These are phyloP conservation scores for Archips crataeganus DNA, from an alignment of 2,888 invertebrate species.

Conservation along the genomic window DNA sequence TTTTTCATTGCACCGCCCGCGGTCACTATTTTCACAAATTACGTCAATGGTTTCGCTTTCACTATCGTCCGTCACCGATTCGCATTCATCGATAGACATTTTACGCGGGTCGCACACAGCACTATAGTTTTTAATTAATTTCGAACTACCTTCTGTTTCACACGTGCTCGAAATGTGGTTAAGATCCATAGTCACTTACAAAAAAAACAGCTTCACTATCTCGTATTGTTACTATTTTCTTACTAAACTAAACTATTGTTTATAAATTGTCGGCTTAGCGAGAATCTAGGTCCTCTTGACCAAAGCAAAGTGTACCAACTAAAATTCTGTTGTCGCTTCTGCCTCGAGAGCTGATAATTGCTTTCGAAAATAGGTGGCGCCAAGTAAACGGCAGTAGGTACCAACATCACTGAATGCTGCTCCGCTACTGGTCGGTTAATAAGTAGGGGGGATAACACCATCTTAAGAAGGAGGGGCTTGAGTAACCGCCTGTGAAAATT, in stretches of 20 bases:
- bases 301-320: constrained; percentile 45
- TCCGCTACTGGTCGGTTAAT: constrained; percentile 73
- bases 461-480: constrained; percentile 80
- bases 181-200: constrained; percentile 61
- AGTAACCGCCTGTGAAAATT: constrained; percentile 80
- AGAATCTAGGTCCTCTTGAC: constrained; percentile 8
- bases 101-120: constrained; percentile 48
- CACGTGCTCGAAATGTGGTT: constrained; percentile 80
- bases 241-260: background rate
- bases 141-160: constrained; percentile 61
- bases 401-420: constrained; percentile 65
- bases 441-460: constrained; percentile 78
- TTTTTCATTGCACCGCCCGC: constrained; percentile 52
- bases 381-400: constrained; percentile 73
- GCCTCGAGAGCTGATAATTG: constrained; percentile 75
- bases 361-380: constrained; percentile 83
- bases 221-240: background rate
- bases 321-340: constrained; percentile 54
- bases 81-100: constrained; percentile 58
- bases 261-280: background rate
- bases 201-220: background rate
- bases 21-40: constrained; percentile 78
- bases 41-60: constrained; percentile 81
- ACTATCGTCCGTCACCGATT: constrained; percentile 75
- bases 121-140: constrained; percentile 51